Base-by-base conservation (phyloP, 2,888 invertebrate genomes). In the Malacosoma neustria region DNA sequence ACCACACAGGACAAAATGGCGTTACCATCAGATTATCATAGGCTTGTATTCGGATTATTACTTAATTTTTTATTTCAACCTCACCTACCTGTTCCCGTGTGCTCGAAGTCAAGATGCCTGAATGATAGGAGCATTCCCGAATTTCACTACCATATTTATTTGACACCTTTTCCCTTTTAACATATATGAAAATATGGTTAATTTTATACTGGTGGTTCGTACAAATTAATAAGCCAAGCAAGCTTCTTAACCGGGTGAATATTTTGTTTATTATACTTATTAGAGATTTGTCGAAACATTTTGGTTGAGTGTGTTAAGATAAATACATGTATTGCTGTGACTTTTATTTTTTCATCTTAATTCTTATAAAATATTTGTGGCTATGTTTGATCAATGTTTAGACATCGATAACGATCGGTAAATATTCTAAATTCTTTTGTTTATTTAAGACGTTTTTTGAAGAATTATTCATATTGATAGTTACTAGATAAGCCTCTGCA, bases 1-100 rank as follows among this genome's bases (percentile, higher is more conserved):
- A 80, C 84, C 85, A 85, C 85, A 85, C 85, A 82, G 74, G 72
- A 82, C 84, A 85, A 82, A 84, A 82, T 81, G 72, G 84, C 82
- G 84, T 84, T 80, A 80, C 84, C 70, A 81, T 84, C 84, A 82
- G 84, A 84, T 85, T 85, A 85, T 74, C 77, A 73, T 67, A 72
- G 72, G 47, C 69, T 72, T 82, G 82, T 71, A 80, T 81, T 73
- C 53, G 75, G 81, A 84, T 82, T 84, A 84, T 84, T 79, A 73
- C 84, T 81, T 80, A 60, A 74, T 76, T 84, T 85, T 80, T 84
- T 81, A 22, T 22, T 22, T 57, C 46, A 48, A 53, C 62, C 57
- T 66, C 64, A 60, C 74, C 79, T 84, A 84, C 84, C 84, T 82
- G 84, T 77, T 69, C 72, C 22, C 9, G 42, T 56, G 54, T 51